Base-by-base conservation (phyloP, 2,797 vertebrate species). In the Tachyglossus aculeatus region DNA sequence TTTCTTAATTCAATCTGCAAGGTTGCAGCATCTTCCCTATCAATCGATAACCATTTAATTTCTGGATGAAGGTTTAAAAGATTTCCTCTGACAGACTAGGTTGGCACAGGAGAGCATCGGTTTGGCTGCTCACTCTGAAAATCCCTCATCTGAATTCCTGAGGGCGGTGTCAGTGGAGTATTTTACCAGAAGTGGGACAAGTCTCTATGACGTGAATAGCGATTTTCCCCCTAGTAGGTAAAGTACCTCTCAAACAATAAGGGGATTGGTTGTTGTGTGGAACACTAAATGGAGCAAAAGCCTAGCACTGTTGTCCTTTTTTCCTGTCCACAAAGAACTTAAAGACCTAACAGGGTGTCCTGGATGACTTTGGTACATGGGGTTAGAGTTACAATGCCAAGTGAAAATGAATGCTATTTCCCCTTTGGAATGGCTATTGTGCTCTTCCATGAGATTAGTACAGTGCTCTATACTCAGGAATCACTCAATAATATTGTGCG, bases 1-100 rank as follows among this genome's bases (percentile, higher is more conserved):
- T 74, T 63, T 78, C 43, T 82, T 84, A 67, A 78, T 87, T 89
- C 75, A 78, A 44, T 71, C 66, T 83, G 86, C 66, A 86, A 78
- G 40, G 24, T 84, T 85, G 75, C 0, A 31, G 24, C 64, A 52
- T 60, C 47, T 71, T 81, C 68, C 37, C 44, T 69, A 77, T 83
- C 70, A 84, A 80, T 77, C 67, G 84, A 85, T 79, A 80, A 55
- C 25, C 14, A 39, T 74, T 72, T 78, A 64, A 83, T 87, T 86
- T 60, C 63, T 81, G 40, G 11, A 79, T 63, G 59, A 84, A 81
- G 39, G 43, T 71, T 85, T 67, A 78, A 85, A 81, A 67, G 0
- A 67, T 81, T 88, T 82, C 62, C 53, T 73, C 29, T 65, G 53
- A 70, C 37, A 77, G 78, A 27, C 22, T 78, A 33, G 12, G 6